Base-by-base conservation (phyloP, 2,113 vertebrate genomes). In the Oryzias celebensis region DNA sequence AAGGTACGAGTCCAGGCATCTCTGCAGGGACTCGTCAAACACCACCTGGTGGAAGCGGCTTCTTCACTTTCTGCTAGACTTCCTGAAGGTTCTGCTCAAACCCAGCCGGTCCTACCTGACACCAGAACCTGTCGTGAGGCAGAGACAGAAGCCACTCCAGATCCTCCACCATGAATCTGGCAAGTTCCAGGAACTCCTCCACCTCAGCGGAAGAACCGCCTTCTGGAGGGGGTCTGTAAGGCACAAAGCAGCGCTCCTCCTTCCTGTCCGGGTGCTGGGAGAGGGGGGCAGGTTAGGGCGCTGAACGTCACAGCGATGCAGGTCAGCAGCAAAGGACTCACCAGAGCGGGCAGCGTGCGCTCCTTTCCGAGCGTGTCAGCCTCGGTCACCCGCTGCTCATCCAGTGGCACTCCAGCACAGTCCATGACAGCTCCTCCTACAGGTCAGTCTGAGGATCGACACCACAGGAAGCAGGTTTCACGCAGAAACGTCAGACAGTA, bases 41-140 rank as follows among this genome's bases (percentile, higher is more conserved):
- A 98, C 88, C 44, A 97, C 96, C 97, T 99, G 80, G n/a, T 14
- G n/a, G 42, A 6, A 15, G 26, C 50, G 16, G 64, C 15, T 1
- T 20, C 14, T n/a, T 18, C 23, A 23, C 8, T 28, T 5, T 36
- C 36, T 36, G 36, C 36, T 36, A 10, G 20, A 47, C n/a, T 47
- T n/a, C n/a, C 16, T n/a, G 2, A 45, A 45, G 14, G 44, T 45
- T 36, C 36, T 36, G 36, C 47, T 47, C 16, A 47, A 5, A 47
- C 15, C 16, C 47, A 2, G 16, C n/a, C 14, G 4, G 23, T 17
- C 22, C 26, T 48, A 99, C 97, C 97, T 99, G 97, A 88, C 96
- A 99, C 97, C 97, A 99, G 86, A 98, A 99, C 72, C 90, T 96
- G 80, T 97, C 93, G 13, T 99, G 96, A 62, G 97, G 94, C 85